Percentiles rank a stretch among this genome's conserved stretches.
Conservation (phyloP, 2,888 invertebrate species). For the Urechis unicinctus region DNA sequence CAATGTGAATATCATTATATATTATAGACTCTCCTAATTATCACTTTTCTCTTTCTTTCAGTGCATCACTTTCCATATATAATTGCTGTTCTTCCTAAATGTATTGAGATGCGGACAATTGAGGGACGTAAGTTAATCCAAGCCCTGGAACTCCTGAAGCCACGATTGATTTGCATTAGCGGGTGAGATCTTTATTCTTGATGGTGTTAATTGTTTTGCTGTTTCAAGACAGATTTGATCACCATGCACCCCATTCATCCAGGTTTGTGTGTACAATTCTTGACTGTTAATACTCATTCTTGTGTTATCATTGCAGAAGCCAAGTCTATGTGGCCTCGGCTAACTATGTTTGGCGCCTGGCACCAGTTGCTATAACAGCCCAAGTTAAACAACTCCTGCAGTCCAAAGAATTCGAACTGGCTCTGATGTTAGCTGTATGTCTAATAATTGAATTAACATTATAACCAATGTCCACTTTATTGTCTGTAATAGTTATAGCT, state of each 20-base stretch:
- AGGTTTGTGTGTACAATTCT: background rate
- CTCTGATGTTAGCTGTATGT: constrained; percentile 80
- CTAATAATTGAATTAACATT: background rate
- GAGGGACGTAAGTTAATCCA: constrained; percentile 77
- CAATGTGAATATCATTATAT: no score
- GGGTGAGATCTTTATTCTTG: constrained; percentile 26
- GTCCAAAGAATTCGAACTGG: constrained; percentile 88
- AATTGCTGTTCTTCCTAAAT: constrained; percentile 74
- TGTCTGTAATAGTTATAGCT: no score
- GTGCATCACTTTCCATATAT: constrained; percentile 92
- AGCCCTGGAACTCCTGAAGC: constrained; percentile 61
- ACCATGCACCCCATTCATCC: background rate
- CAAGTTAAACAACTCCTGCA: constrained; percentile 79
- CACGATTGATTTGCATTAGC: constrained; percentile 38
- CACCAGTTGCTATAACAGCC: constrained; percentile 69
- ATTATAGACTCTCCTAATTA: background rate
- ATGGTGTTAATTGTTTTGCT: background rate
- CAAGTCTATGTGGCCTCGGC: constrained; percentile 79
- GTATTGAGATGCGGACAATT: constrained; percentile 78
- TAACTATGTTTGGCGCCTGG: constrained; percentile 70
- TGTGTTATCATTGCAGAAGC: constrained; percentile 54
- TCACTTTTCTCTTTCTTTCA: constrained; percentile 38
- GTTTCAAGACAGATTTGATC: background rate
- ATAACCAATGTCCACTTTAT: no score
- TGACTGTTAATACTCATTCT: background rate